Evolutionary conservation across 2,888 invertebrate species (phyloP), one percentile per base, ranked within the genome.

Genomic region (Megaustenia siamemsis): DNA sequence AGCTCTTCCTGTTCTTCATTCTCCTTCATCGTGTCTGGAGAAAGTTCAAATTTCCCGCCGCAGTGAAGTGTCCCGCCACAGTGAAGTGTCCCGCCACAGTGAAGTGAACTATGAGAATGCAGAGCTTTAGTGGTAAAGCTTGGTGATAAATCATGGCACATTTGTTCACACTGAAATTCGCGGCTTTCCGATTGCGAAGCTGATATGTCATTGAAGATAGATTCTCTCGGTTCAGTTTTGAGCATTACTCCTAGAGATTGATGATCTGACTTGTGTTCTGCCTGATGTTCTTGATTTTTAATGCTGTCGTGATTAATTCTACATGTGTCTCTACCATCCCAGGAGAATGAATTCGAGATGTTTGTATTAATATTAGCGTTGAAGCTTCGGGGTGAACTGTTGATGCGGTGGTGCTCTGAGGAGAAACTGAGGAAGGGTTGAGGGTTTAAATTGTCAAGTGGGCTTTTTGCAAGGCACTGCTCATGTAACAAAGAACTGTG

Each of bases 381-480:
- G 53, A 71, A 71, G 18, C 43, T 35, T 8, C 60, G 49, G n/a
- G 53, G 21, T n/a, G 73, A 0, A 40, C 28, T 43, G 53, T 32
- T 40, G n/a, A 38, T n/a, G n/a, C 10, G 45, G 38, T 43, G 49
- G 32, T 45, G 32, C 0, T 24, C 73, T 32, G 49, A 5, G 18
- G 32, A 32, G 4, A 73, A 73, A 73, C 32, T 73, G 0, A 32
- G 32, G 45, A 18, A n/a, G 12, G 76, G 82, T 32, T 66, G 43
- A 18, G 81, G 40, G 32, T 28, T 86, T 28, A 77, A 71, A 28
- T 73, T 83, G n/a, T 81, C 73, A 8, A 60, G 69, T 56, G 83
- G 60, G 40, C n/a, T 60, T 15, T 49, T 86, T 32, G 75, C 69
- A 24, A 71, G 63, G 40, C 49, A 32, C 28, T 78, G 81, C 28